Evolutionary conservation across 2,113 vertebrate species (phyloP).

Genomic region (Periophthalmus modestus): DNA sequence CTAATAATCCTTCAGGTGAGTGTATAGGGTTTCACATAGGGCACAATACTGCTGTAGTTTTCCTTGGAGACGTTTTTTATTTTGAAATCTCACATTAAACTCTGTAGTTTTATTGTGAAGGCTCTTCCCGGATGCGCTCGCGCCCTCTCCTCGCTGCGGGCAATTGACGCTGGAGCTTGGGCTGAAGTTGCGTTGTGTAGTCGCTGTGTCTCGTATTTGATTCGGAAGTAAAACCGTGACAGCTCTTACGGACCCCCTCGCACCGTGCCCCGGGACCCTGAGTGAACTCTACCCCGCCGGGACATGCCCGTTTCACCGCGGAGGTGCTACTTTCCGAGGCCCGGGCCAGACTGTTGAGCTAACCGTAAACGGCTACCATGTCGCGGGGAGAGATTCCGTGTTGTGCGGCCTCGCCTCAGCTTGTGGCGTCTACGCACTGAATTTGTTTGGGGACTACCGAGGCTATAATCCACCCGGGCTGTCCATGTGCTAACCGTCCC

Average conservation of each 20-base stretch:
- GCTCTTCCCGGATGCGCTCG: constrained; percentile 23
- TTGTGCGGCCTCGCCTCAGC: constrained; percentile 45
- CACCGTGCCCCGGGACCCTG: not conserved
- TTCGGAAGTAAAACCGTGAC: constrained; percentile 7
- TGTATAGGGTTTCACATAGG: too few species aligned
- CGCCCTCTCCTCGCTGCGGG: fast-evolving
- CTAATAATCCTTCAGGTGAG: too few species aligned
- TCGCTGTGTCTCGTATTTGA: not conserved
- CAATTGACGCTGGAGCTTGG: not conserved
- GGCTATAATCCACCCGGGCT: not conserved
- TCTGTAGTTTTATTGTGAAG: constrained; percentile 47
- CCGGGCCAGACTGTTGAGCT: constrained; percentile 35
- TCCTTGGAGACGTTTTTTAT: not conserved
- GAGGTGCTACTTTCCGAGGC: constrained; percentile 35
- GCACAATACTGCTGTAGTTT: too few species aligned
- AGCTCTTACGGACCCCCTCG: not conserved
- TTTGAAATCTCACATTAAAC: not conserved
- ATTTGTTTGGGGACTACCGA: not conserved
- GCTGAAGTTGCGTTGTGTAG: constrained; percentile 40
- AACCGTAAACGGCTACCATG: constrained; percentile 47
- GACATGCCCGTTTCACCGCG: not conserved
- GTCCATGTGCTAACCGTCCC: constrained; percentile 38
- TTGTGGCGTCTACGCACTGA: constrained; percentile 38
- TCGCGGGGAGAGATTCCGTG: constrained; percentile 44
- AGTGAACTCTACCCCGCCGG: not conserved